These are phyloP conservation scores for Brachirus orientalis DNA, from an alignment of 2,113 vertebrate species.

Conservation along the genomic window DNA sequence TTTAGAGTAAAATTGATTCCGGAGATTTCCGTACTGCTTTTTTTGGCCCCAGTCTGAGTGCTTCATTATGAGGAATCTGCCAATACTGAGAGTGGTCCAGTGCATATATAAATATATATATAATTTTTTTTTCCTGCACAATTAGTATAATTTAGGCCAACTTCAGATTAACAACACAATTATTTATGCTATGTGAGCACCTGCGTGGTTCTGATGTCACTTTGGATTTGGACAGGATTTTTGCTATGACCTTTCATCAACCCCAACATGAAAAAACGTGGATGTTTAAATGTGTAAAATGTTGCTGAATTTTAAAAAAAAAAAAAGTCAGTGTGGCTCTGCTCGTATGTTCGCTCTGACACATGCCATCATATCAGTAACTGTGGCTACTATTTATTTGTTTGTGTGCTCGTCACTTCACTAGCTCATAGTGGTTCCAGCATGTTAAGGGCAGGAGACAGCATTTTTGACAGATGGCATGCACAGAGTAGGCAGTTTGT, in stretches of 20 bases:
- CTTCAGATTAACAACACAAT: background rate
- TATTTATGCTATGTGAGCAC: background rate
- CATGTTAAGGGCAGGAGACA: background rate
- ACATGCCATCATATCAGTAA: constrained; percentile 28
- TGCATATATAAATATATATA: background rate
- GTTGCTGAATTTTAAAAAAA: too few species aligned
- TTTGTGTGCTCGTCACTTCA: constrained; percentile 29
- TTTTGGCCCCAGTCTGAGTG: constrained; percentile 11
- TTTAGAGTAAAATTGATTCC: constrained; percentile 36
- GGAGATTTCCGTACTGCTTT: background rate
- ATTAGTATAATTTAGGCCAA: background rate
- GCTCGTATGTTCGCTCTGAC: constrained; percentile 3
- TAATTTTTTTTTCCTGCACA: background rate
- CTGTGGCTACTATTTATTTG: constrained; percentile 37
- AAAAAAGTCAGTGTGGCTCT: too few species aligned
- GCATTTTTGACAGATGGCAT: background rate
- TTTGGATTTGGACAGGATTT: background rate
- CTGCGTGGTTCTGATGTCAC: background rate
- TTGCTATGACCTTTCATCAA: background rate
- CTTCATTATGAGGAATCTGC: constrained; percentile 12
- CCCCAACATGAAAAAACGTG: background rate
- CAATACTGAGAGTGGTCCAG: constrained; percentile 9
- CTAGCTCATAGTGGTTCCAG: constrained; percentile 8
- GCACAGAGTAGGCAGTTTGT: background rate
- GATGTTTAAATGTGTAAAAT: constrained; percentile 14